Conservation (phyloP, 2,888 invertebrate genomes). For the Tipula confusa region DNA sequence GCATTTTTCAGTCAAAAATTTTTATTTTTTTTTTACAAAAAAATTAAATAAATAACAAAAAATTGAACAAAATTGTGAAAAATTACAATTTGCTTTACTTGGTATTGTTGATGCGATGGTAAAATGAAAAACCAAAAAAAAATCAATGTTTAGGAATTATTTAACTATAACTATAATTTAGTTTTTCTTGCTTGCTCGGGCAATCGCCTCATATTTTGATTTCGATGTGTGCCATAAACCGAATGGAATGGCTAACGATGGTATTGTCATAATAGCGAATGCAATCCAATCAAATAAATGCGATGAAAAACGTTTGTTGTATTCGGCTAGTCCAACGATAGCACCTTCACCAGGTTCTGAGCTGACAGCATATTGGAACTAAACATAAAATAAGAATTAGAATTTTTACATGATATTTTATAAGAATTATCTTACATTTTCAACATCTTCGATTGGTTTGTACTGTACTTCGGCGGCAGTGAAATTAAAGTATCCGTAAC, state of each 20-base stretch:
- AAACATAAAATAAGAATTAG: constrained; percentile 41
- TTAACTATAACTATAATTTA: constrained; percentile 39
- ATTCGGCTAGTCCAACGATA: constrained; percentile 87
- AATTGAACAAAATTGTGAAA: constrained; percentile 25
- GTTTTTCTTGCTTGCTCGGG: constrained; percentile 59
- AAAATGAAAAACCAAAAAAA: constrained; percentile 9
- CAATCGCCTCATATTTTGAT: constrained; percentile 83
- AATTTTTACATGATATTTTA: background rate
- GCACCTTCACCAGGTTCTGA: constrained; percentile 96
- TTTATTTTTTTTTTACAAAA: constrained; percentile 20
- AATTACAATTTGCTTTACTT: background rate
- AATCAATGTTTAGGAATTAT: too few species aligned
- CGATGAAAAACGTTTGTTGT: constrained; percentile 93
- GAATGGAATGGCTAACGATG: constrained; percentile 90
- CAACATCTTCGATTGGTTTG: constrained; percentile 75
- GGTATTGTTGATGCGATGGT: background rate
- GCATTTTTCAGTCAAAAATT: constrained; percentile 26
- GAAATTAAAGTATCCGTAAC: constrained; percentile 94
- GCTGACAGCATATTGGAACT: constrained; percentile 67
- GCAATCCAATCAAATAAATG: constrained; percentile 96
- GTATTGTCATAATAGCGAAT: constrained; percentile 94
- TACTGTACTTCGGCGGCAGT: constrained; percentile 92
- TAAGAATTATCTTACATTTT: constrained; percentile 54
- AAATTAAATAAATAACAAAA: constrained; percentile 27
- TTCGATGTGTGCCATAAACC: constrained; percentile 93